These are phyloP conservation scores for Todus mexicanus DNA, from an alignment of 2,797 vertebrate genomes.

Conservation along the genomic window DNA sequence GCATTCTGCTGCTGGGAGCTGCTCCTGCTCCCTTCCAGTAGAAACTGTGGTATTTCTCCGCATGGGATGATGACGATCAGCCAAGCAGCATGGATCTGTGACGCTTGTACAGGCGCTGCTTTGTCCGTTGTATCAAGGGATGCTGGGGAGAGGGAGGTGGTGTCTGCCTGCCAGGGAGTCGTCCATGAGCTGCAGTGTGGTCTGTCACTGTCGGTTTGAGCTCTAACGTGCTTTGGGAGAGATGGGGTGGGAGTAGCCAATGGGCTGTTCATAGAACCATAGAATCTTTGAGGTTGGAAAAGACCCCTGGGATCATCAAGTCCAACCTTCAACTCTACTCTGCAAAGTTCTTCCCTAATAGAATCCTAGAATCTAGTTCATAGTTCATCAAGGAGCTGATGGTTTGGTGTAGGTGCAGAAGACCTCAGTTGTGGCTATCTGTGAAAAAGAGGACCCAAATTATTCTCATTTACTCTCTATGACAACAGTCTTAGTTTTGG, in stretches of 20 bases:
- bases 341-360: too few species aligned
- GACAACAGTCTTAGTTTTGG: not conserved
- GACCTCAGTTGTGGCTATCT: not conserved
- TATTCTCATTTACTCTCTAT: not conserved
- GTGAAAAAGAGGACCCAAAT: not conserved
- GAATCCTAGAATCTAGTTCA: too few species aligned
- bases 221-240: not conserved
- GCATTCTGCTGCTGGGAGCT: slow-evolving; percentile 48
- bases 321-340: too few species aligned
- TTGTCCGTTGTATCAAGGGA: slow-evolving; percentile 26
- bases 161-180: not conserved
- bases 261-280: too few species aligned
- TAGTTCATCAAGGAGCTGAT: not conserved
- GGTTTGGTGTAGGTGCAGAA: not conserved
- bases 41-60: not conserved
- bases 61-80: not conserved
- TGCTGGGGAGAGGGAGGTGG: not conserved
- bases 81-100: not conserved
- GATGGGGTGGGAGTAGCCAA: not conserved
- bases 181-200: not conserved
- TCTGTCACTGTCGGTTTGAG: not conserved
- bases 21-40: not conserved
- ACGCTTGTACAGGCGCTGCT: not conserved
- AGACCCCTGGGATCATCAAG: too few species aligned
- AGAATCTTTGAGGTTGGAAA: too few species aligned